phyloP scores from a whole-genome alignment of 2,113 vertebrate genomes.

The Leptobrachium leishanense region DNA sequence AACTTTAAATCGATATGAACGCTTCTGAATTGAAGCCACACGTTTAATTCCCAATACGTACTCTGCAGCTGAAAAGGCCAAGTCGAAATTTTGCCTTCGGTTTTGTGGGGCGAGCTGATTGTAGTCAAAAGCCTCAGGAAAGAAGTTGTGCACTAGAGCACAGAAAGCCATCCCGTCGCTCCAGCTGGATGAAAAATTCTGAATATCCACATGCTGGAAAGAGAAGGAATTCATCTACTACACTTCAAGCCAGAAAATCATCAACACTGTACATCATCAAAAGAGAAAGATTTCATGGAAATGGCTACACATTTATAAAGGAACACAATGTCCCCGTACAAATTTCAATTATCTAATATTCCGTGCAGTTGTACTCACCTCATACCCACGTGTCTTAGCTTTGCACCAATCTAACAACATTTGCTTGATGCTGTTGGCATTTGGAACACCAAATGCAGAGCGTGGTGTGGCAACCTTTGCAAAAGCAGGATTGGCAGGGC shows the following conservation, averaged over 20 bases:
- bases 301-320: no score
- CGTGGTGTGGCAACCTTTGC: slow-evolving; percentile 81
- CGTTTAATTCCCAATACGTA: slow-evolving; percentile 67
- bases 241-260: no score
- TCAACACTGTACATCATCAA: no score
- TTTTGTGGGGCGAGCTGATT: slow-evolving; percentile 85
- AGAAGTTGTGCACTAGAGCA: slow-evolving; percentile 95
- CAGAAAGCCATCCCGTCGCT: slow-evolving; percentile 97
- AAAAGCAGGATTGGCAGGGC: slow-evolving; percentile 67
- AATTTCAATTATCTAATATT: background rate
- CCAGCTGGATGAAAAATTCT: slow-evolving; percentile 98
- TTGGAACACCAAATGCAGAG: slow-evolving; percentile 91
- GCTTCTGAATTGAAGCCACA: no score
- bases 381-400: slow-evolving; percentile 92
- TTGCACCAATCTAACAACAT: slow-evolving; percentile 98
- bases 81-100: slow-evolving; percentile 92
- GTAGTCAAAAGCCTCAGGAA: slow-evolving; percentile 94
- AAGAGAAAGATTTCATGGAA: no score
- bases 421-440: slow-evolving; percentile 96
- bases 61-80: slow-evolving; percentile 93
- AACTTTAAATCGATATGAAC: no score
- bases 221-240: no score
- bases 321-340: background rate
- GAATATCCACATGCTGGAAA: slow-evolving; percentile 87
- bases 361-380: slow-evolving; percentile 68